phyloP scores from a whole-genome alignment of 1,140 invertebrate species.

The Trichonephila inaurata region DNA sequence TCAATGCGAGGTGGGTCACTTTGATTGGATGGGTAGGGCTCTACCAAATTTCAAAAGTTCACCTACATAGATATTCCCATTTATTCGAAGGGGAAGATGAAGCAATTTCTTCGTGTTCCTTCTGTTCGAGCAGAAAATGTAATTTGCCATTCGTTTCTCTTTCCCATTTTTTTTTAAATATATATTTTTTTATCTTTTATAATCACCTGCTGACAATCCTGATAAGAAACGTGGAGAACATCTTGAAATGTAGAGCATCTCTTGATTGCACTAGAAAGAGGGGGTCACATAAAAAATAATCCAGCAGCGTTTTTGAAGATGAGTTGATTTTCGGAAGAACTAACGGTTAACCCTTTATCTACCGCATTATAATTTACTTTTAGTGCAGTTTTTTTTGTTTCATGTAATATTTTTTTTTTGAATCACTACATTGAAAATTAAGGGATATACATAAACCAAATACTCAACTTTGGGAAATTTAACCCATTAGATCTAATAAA shows the following conservation, averaged over 20 bases:
- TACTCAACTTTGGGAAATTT: too few species aligned
- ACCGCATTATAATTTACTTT: too few species aligned
- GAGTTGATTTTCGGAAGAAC: neutral
- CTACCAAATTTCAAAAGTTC: neutral
- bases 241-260: neutral
- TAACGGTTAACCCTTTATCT: too few species aligned
- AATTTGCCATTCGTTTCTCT: neutral
- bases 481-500: too few species aligned
- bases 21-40: constrained; percentile 14
- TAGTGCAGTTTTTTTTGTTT: too few species aligned
- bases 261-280: neutral
- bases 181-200: neutral
- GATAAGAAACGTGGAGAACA: neutral
- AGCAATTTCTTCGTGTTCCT: neutral
- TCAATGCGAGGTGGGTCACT: neutral
- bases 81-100: neutral
- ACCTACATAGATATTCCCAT: constrained; percentile 2
- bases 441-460: too few species aligned
- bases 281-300: neutral
- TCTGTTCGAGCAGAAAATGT: neutral
- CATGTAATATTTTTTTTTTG: too few species aligned
- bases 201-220: neutral
- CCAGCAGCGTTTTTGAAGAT: neutral
- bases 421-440: too few species aligned
- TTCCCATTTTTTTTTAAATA: neutral